These are phyloP conservation scores for Eugnorisma glareosa DNA, from an alignment of 2,888 invertebrate species.

Conservation along the genomic window DNA sequence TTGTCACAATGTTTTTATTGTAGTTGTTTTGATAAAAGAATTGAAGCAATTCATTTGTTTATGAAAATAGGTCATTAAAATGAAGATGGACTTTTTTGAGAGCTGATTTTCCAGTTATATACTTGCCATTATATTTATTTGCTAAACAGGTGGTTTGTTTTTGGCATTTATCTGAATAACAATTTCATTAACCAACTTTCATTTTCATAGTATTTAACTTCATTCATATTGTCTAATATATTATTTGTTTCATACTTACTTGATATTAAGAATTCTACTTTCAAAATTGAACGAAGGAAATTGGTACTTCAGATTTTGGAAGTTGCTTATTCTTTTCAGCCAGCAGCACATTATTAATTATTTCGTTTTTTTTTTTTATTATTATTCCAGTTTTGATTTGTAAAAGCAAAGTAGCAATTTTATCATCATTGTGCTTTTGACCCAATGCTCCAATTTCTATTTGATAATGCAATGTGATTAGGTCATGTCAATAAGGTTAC, in stretches of 20 bases:
- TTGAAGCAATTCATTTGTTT: neutral
- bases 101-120: neutral
- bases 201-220: neutral
- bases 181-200: neutral
- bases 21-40: slow-evolving; percentile 9
- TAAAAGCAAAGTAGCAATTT: neutral
- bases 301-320: neutral
- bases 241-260: neutral
- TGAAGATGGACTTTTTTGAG: neutral
- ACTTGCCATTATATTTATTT: neutral
- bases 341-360: neutral
- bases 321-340: neutral
- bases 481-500: slow-evolving; percentile 23
- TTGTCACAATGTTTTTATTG: neutral
- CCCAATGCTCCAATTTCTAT: slow-evolving; percentile 25
- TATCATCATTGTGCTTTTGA: slow-evolving; percentile 5
- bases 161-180: neutral
- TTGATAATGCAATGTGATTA: slow-evolving; percentile 11
- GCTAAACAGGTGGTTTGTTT: neutral
- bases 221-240: neutral
- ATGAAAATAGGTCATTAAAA: neutral
- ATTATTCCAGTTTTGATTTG: neutral
- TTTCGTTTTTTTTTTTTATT: neutral
- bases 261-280: slow-evolving; percentile 1
- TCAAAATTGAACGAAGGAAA: neutral